Percentiles rank a stretch among this genome's conserved stretches.
Conservation (phyloP, 1,140 invertebrate genomes). For the Dolichoris vasculosae region DNA sequence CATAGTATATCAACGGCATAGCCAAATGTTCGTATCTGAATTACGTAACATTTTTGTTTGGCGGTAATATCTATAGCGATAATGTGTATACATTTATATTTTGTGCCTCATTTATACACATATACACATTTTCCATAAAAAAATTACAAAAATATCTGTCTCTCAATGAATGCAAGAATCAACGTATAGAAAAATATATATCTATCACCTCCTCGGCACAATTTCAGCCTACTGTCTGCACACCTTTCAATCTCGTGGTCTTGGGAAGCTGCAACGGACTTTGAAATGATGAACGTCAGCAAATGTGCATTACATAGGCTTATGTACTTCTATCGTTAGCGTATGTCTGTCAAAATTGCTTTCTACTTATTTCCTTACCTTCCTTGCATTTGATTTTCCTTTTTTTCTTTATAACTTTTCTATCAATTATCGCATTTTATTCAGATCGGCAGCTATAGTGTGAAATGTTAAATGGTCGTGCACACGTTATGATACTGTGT, state of each 20-base stretch:
- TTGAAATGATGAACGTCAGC: slow-evolving; percentile 26
- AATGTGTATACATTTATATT: neutral
- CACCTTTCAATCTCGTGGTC: slow-evolving; percentile 3
- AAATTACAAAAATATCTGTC: neutral
- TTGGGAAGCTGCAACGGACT: slow-evolving; percentile 9
- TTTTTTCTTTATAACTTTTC: neutral
- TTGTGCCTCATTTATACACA: neutral
- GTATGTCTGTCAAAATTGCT: neutral
- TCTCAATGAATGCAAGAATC: slow-evolving; percentile 14
- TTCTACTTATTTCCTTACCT: neutral
- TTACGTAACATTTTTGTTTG: neutral
- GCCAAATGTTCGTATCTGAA: slow-evolving; percentile 10
- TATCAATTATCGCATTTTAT: neutral
- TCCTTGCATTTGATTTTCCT: neutral
- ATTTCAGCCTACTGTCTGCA: slow-evolving; percentile 39
- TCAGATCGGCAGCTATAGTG: neutral
- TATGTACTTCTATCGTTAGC: neutral
- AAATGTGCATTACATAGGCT: slow-evolving; percentile 40
- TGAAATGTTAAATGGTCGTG: neutral
- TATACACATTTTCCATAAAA: neutral
- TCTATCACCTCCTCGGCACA: slow-evolving; percentile 24
- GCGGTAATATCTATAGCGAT: neutral
- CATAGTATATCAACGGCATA: slow-evolving; percentile 6
- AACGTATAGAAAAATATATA: neutral
- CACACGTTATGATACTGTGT: neutral